A percentile compares a stretch with the other conserved stretches of the same genome.
phyloP scores from a whole-genome alignment of 2,888 invertebrate genomes.

The Nemapogon koenigi region DNA sequence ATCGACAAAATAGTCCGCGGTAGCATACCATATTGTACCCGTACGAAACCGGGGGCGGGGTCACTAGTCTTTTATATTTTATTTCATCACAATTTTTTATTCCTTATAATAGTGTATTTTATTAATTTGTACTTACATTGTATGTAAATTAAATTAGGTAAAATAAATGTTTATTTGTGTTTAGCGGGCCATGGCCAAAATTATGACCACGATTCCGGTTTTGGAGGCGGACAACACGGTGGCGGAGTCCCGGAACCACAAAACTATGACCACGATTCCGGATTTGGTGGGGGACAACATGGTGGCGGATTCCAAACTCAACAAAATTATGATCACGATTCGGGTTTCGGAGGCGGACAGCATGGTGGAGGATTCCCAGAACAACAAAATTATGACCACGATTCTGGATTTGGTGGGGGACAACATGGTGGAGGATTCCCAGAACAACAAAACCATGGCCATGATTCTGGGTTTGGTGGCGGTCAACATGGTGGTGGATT shows the following conservation, averaged over 20 bases:
- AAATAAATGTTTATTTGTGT: neutral
- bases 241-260: neutral
- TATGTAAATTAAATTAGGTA: no score
- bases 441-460: neutral
- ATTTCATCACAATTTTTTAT: no score
- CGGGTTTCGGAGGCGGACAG: conserved; percentile 3
- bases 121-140: no score
- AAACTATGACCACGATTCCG: conserved; percentile 1
- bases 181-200: neutral
- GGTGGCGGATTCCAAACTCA: neutral
- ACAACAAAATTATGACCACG: conserved; percentile 4
- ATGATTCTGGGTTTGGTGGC: neutral
- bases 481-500: neutral
- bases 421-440: conserved; percentile 1
- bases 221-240: conserved; percentile 4
- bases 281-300: neutral
- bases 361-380: neutral
- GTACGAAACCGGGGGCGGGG: no score
- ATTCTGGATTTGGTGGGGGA: neutral
- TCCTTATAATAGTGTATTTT: no score
- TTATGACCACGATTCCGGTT: conserved; percentile 3
- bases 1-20: no score
- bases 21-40: no score
- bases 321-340: conserved; percentile 2
- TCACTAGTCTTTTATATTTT: no score